Evolutionary conservation across 2,888 invertebrate genomes (phyloP), one percentile per base, ranked within the genome.

Genomic region (Agonopterix alstromeriana): DNA sequence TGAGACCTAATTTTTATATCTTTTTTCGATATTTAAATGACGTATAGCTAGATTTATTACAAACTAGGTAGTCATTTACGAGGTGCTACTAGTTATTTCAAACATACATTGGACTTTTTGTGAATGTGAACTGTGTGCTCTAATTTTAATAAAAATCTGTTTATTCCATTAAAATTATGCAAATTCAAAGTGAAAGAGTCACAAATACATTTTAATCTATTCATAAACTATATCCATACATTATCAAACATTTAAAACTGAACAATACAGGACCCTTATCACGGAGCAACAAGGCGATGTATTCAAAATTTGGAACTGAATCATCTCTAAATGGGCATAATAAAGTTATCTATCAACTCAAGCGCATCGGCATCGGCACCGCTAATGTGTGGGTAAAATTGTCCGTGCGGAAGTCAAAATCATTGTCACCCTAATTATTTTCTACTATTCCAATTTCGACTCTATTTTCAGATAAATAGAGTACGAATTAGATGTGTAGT

Each of bases 301-400:
- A 42, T 48, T 51, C 44, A 47, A 52, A 53, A 27, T 54, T 55
- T 49, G 42, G 50, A 48, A 49, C 47, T 46, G 51, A 50, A 42
- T 48, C 49, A 42, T 49, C 46, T 51, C 50, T 48, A 50, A 52
- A 50, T 43, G 44, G 46, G 47, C 53, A 59, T 73, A 77, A 77
- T 76, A 68, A 72, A 76, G 73, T 73, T 71, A 77, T 74, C 73
- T 60, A 47, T 60, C 63, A 56, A 69, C 67, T 70, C 70, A 68
- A 65, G 67, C 77, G 73, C 72, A 72, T n/a, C 10, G n/a, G 38
- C 69, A 67, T 68, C 67, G 54, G 27, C 55, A 58, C 64, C 69
- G 61, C 73, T 76, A 76, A 75, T 76, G 74, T 77, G 73, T 69
- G 73, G 74, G 70, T 70, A 68, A 27, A 63, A 62, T 65, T 65